Evolutionary conservation across 2,113 vertebrate genomes (phyloP), one percentile per base, ranked within the genome.

Genomic region (Limnothrissa miodon): DNA sequence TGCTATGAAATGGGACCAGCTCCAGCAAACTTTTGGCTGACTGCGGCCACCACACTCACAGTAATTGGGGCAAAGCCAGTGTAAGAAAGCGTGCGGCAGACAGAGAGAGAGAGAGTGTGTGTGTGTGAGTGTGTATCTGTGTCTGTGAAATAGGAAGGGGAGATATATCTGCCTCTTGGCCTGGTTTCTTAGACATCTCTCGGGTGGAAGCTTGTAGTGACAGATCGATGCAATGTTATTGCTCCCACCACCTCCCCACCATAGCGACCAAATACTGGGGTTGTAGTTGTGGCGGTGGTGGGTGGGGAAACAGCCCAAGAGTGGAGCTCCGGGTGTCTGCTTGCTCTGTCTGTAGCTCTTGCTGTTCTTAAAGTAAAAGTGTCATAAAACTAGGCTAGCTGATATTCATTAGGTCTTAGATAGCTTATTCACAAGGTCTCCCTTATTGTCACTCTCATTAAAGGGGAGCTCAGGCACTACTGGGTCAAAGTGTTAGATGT

Each of bases 81-180:
- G 79, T 48, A 45, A 51, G 25, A 48, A n/a, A 36, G 45, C 46
- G 9, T 11, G 59, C 9, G 59, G 6, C 7, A 62, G 59, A 25
- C n/a, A 62, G n/a, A 62, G 7, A 62, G 59, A 62, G n/a, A 62
- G n/a, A 62, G 59, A 62, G 5, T 23, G 53, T 23, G 53, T 9
- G 59, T 9, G 23, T 9, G 59, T 4, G 59, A 62, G 59, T 29
- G 5, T 23, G 53, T 23, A 21, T 9, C n/a, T 9, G 23, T 9
- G 59, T 4, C n/a, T 9, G 92, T 91, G 59, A 29, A 7, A 29
- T n/a, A 56, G 19, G 19, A 19, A 21, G 21, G 19, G 7, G 53
- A 56, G 53, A 62, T 11, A 62, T 74, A 29, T 74, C 11, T 11
- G 66, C 66, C 11, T 74, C 66, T 74, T 74, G 66, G 66, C 66